Evolutionary conservation across 2,797 vertebrate species (phyloP), one percentile per base, ranked within the genome.

Genomic region (Tenualosa thibaudeaui): DNA sequence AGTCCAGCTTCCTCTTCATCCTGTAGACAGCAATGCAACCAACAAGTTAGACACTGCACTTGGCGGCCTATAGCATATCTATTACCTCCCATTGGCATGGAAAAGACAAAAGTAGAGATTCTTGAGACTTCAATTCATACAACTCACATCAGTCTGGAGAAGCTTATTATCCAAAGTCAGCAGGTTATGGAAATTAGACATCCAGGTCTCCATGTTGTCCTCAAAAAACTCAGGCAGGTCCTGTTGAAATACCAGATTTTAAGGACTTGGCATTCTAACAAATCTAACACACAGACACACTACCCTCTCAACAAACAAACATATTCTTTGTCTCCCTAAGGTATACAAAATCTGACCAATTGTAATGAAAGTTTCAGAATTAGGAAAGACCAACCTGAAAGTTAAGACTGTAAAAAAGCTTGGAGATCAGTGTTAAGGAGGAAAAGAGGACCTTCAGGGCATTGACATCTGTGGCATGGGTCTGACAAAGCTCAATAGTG

Each of bases 191-290:
- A 99, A 99, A 92, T 99, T 97, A 15, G 97, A 97, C 98, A 99
- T 99, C 98, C 98, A 99, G 0, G 98, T 99, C 94, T 99, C 98
- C 98, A 99, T 99, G 92, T 99, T 98, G 93, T 99, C 98, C 92
- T 99, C 98, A 95, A 99, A 99, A 92, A 99, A 99, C 91, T 99
- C 98, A 31, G 98, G 98, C 85, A 99, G 97, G 92, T 99, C 98
- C 98, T 99, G 90, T 62, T 37, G 9, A 82, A 54, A 75, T n/a
- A 46, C 13, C 37, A 46, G 37, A 78, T 22, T 19, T 40, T 46
- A 43, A n/a, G 7, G 40, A 19, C 19, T 78, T 19, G 15, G 9
- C 4, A 43, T 37, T 19, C 65, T 2, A 43, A 71, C 31, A 17
- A 46, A 78, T 78, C n/a, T 19, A 78, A 17, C n/a, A 62, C 22